These are phyloP conservation scores for Caenorhabditis macrosperma DNA, from an alignment of 2,888 invertebrate species.

Conservation along the genomic window DNA sequence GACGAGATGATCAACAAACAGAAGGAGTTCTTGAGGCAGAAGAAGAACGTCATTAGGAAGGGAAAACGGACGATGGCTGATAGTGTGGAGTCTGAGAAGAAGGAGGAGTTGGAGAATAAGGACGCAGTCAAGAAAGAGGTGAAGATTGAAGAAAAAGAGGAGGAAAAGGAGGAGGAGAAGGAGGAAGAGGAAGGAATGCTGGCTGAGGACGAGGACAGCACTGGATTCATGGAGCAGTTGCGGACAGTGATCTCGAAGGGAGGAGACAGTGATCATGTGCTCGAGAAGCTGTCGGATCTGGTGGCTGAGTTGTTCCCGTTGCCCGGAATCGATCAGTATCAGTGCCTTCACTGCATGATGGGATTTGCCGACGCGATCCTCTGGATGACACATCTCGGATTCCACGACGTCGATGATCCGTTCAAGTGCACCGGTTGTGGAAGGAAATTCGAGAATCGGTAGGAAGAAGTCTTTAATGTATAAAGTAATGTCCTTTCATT, in stretches of 20 bases:
- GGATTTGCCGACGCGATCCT: conserved; percentile 45
- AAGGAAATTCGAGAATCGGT: conserved; percentile 47
- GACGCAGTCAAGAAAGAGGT: not conserved
- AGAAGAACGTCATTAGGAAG: conserved; percentile 16
- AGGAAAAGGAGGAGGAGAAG: not conserved
- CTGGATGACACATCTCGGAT: conserved; percentile 51
- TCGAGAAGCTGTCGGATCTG: conserved; percentile 39
- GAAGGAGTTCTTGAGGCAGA: conserved; percentile 8
- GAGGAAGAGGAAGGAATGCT: not conserved
- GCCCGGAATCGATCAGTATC: conserved; percentile 8
- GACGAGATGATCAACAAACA: conserved; percentile 32
- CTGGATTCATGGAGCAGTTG: not conserved
- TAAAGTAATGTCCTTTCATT: not conserved
- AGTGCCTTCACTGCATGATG: conserved; percentile 39
- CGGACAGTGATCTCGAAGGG: not conserved
- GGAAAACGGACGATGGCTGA: not conserved
- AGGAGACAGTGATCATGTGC: conserved; percentile 13
- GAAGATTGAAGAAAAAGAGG: not conserved
- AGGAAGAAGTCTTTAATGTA: not conserved
- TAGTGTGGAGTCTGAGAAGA: not conserved
- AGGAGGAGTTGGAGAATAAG: not conserved
- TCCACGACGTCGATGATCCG: conserved; percentile 34
- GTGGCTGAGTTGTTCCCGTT: conserved; percentile 38
- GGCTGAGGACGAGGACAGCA: not conserved
- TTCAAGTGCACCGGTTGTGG: conserved; percentile 46